phyloP scores from a whole-genome alignment of 2,888 invertebrate genomes.

The Pollenia labialis region DNA sequence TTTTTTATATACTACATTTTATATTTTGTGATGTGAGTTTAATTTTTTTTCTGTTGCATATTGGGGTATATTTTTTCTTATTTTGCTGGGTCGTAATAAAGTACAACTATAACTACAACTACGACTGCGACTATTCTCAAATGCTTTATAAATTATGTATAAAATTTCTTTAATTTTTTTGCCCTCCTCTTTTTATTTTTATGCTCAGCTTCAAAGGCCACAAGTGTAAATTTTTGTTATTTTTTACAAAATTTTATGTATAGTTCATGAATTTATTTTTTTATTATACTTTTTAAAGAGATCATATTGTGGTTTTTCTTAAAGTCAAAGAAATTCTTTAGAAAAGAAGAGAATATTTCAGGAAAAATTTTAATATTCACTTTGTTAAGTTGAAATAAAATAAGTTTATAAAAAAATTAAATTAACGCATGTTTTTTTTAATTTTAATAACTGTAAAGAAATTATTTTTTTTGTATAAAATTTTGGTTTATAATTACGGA shows the following conservation, averaged over 20 bases:
- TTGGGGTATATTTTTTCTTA: slow-evolving; percentile 40
- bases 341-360: not conserved
- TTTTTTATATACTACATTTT: not conserved
- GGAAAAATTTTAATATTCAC: slow-evolving; percentile 9
- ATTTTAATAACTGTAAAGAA: no score
- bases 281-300: not conserved
- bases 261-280: not conserved
- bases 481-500: no score
- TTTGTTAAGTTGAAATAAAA: slow-evolving; percentile 20
- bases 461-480: no score
- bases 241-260: not conserved
- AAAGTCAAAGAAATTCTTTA: slow-evolving; percentile 36
- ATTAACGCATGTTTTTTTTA: no score
- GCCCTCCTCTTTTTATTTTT: not conserved
- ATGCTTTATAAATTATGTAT: slow-evolving; percentile 61
- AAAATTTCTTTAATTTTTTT: slow-evolving; percentile 45
- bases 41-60: slow-evolving; percentile 68
- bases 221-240: slow-evolving; percentile 45
- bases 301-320: slow-evolving; percentile 38
- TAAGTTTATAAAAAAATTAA: not conserved
- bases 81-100: slow-evolving; percentile 18
- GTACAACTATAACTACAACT: not conserved
- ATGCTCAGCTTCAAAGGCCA: slow-evolving; percentile 21
- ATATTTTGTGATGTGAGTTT: slow-evolving; percentile 42
- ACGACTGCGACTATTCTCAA: slow-evolving; percentile 46